A percentile compares a stretch with the other conserved stretches of the same genome.
These are phyloP conservation scores for Tanytarsus gracilentus DNA, from an alignment of 2,888 invertebrate genomes.

Conservation along the genomic window DNA sequence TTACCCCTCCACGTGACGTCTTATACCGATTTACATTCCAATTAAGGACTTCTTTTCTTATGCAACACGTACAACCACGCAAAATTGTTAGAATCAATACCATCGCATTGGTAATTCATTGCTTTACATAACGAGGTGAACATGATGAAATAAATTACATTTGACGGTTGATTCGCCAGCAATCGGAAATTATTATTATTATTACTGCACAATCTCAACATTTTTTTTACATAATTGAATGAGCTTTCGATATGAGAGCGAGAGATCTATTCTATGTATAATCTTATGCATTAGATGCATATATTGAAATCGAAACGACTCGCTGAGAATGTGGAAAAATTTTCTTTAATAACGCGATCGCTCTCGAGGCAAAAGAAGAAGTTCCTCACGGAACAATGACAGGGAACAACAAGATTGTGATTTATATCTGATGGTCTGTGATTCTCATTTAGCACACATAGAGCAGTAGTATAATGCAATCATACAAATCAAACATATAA, in stretches of 20 bases:
- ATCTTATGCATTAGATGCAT: too few relatives aligned
- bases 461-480: neutral
- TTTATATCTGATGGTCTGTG: conserved; percentile 3
- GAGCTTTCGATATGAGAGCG: too few relatives aligned
- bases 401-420: conserved; percentile 19
- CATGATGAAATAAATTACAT: conserved; percentile 8
- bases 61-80: neutral
- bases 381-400: conserved; percentile 24
- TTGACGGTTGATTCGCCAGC: neutral
- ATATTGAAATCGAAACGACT: too few relatives aligned
- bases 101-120: neutral
- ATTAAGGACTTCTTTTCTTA: conserved; percentile 17
- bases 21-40: conserved; percentile 20
- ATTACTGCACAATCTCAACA: too few relatives aligned
- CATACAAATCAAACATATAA: neutral
- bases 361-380: conserved; percentile 4
- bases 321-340: too few relatives aligned
- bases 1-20: conserved; percentile 11
- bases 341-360: too few relatives aligned
- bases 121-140: neutral
- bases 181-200: neutral
- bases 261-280: too few relatives aligned
- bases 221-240: too few relatives aligned
- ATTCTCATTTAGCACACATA: neutral
- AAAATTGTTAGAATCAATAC: neutral